Evolutionary conservation across 2,888 invertebrate genomes (phyloP), one percentile per base, ranked within the genome.

Genomic region (Tribolium freemani): DNA sequence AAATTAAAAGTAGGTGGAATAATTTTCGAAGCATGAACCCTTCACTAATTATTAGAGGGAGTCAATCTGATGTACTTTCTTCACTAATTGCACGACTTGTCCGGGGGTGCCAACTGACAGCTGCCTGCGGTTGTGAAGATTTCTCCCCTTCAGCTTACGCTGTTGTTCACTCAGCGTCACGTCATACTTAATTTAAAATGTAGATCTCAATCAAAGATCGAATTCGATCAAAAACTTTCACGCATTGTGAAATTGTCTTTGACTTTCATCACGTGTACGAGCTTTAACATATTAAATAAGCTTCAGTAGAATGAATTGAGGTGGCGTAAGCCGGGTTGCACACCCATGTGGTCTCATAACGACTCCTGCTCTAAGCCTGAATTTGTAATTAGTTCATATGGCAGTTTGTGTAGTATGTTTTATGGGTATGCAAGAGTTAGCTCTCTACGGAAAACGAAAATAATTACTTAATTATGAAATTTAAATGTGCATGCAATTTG

Each of bases 41-140:
- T 26, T 61, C 21, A 26, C 30, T 30, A 45, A 67, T 26, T 67
- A 56, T 67, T 56, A 67, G 46, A 68, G 10, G 38, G 48, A n/a
- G 66, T 46, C 57, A 68, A 56, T 68, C 67, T 56, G 45, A 67
- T 30, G 56, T 46, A 57, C 67, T 68, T 68, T 57, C 57, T 54
- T 21, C 51, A 50, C 68, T 58, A 68, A 68, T 68, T 68, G 58
- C 58, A 8, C 50, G 58, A 50, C 68, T 68, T 58, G 68, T 68
- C 51, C 51, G 8, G 50, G 51, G 68, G 68, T 45, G 68, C 26
- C 58, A 45, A 68, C 51, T 68, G 68, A 68, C 68, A 68, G 68
- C 58, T 68, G 67, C 57, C 58, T 68, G 68, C 38, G 68, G 68
- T 68, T 48, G 21, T 48, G 48, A 58, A 67, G 67, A 67, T 67